phyloP scores from a whole-genome alignment of 2,888 invertebrate species.

The Linnaemya vulpina region DNA sequence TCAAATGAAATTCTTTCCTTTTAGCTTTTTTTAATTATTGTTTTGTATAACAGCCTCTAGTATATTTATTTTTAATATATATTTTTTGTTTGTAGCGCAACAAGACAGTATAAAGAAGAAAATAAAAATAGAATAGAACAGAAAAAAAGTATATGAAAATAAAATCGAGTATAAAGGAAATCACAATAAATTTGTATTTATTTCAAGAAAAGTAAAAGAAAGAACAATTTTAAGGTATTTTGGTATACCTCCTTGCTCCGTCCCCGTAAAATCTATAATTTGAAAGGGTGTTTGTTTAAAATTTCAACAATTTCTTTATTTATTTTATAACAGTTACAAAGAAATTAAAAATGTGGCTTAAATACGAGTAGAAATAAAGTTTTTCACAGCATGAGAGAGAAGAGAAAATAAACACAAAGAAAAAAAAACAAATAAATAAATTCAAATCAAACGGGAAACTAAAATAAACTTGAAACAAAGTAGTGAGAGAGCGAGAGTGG shows the following conservation, averaged over 20 bases:
- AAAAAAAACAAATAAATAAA: conserved; percentile 30
- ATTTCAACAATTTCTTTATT: conserved; percentile 65
- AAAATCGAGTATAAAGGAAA: conserved; percentile 52
- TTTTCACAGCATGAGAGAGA: conserved; percentile 46
- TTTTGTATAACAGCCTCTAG: conserved; percentile 68
- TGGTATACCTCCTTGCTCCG: conserved; percentile 83
- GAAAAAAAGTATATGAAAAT: conserved; percentile 10
- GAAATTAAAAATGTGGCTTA: conserved; percentile 20
- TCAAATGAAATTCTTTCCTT: conserved; percentile 59
- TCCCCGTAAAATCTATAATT: conserved; percentile 82
- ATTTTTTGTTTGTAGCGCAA: conserved; percentile 41
- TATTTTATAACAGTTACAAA: conserved; percentile 40
- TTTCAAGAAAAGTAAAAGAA: conserved; percentile 42
- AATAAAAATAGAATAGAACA: conserved; percentile 13
- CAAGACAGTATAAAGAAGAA: conserved; percentile 57
- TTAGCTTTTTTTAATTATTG: conserved; percentile 57
- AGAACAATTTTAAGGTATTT: conserved; percentile 69
- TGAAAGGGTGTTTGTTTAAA: conserved; percentile 71
- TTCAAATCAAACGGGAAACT: neutral
- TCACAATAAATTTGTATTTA: conserved; percentile 54
- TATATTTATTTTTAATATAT: neutral
- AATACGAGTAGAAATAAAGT: conserved; percentile 6
- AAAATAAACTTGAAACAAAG: too few species aligned
- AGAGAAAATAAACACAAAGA: neutral
- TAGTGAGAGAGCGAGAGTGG: too few species aligned